Conservation (phyloP, 2,888 invertebrate species). For the Mellilla xanthometata region DNA sequence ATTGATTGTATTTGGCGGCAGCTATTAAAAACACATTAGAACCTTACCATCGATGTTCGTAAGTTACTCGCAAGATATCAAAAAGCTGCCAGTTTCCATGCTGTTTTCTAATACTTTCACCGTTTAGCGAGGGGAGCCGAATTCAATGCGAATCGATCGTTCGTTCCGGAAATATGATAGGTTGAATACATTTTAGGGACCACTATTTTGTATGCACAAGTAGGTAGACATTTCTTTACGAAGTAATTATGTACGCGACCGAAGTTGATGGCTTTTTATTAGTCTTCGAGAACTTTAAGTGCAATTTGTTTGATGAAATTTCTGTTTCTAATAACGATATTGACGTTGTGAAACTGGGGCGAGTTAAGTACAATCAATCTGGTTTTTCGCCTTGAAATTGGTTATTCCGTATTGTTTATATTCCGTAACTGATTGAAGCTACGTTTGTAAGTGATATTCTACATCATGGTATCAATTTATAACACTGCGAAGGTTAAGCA, state of each 20-base stretch:
- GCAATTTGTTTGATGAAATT: slow-evolving; percentile 28
- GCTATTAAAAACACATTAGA: slow-evolving; percentile 53
- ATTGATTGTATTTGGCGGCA: slow-evolving; percentile 43
- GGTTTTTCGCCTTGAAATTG: slow-evolving; percentile 14
- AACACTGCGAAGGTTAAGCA: too few species aligned
- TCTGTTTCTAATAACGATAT: slow-evolving; percentile 24
- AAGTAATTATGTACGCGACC: slow-evolving; percentile 1
- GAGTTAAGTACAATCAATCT: slow-evolving; percentile 19
- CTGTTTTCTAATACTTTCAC: slow-evolving; percentile 15
- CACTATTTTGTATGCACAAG: slow-evolving; percentile 11
- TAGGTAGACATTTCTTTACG: background rate
- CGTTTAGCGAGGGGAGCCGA: slow-evolving; percentile 16
- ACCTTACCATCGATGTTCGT: slow-evolving; percentile 33
- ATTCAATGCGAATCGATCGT: slow-evolving; percentile 29
- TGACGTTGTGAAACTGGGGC: slow-evolving; percentile 19
- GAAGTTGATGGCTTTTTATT: slow-evolving; percentile 8
- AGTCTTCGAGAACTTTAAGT: slow-evolving; percentile 9
- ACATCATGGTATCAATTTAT: too few species aligned
- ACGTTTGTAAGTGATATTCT: too few species aligned
- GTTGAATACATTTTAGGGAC: background rate
- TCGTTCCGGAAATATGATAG: slow-evolving; percentile 24
- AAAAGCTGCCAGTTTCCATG: slow-evolving; percentile 14
- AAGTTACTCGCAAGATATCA: slow-evolving; percentile 22
- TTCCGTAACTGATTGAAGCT: too few species aligned
- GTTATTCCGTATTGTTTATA: slow-evolving; percentile 5